These are phyloP conservation scores for Drosophila sp. DNA, from an alignment of 1,140 invertebrate genomes.

Conservation along the genomic window DNA sequence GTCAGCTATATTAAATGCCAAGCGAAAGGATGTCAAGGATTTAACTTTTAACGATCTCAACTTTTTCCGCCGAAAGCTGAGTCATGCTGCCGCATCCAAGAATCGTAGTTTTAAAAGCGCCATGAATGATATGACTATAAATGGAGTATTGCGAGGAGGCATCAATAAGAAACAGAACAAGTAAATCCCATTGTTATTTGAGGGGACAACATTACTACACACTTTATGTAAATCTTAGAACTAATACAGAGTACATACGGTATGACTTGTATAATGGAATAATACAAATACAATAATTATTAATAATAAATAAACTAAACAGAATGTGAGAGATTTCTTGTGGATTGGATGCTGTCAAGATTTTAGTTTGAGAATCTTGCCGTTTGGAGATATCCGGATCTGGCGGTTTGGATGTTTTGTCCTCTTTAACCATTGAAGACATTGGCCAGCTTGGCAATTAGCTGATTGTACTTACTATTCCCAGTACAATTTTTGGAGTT, in stretches of 20 bases:
- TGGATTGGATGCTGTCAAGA: not conserved
- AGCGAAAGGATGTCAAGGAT: slow-evolving; percentile 12
- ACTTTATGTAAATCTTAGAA: slow-evolving; percentile 74
- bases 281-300: slow-evolving; percentile 66
- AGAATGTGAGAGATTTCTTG: slow-evolving; percentile 33
- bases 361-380: not conserved
- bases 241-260: slow-evolving; percentile 47
- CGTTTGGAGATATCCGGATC: not conserved
- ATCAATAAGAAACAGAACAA: not conserved
- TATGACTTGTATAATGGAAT: slow-evolving; percentile 8
- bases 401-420: not conserved
- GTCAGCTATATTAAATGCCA: not conserved
- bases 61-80: slow-evolving; percentile 8
- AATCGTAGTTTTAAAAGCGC: not conserved
- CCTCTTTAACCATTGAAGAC: slow-evolving; percentile 48
- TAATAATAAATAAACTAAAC: slow-evolving; percentile 75
- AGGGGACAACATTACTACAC: slow-evolving; percentile 73
- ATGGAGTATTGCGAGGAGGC: not conserved
- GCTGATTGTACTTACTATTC: slow-evolving; percentile 69
- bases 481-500: slow-evolving; percentile 52
- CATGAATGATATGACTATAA: slow-evolving; percentile 19
- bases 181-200: not conserved
- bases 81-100: not conserved
- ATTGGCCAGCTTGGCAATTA: slow-evolving; percentile 68
- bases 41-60: slow-evolving; percentile 36